Evolutionary conservation across 2,113 vertebrate species (phyloP).

Genomic region (Danionella cerebrum): DNA sequence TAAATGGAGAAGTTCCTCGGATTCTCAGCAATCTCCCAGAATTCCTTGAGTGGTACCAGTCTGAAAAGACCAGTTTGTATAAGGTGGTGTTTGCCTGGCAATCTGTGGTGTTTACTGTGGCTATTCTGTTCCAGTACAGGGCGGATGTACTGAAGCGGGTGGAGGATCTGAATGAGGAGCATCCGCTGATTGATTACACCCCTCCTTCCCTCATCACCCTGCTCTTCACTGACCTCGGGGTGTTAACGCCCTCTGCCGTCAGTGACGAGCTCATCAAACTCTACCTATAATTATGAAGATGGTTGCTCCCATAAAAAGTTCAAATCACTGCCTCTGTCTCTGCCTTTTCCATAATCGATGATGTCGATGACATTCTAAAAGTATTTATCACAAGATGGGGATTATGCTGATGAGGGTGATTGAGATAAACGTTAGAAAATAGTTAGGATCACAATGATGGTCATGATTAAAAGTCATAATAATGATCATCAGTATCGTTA

Average conservation of each 20-base stretch:
- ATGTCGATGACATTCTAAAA: too few relatives aligned
- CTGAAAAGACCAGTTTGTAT: too few relatives aligned
- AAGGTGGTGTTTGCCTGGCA: too few relatives aligned
- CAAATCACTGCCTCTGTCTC: background rate
- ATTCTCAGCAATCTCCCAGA: too few relatives aligned
- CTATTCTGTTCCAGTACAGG: conserved; percentile 85
- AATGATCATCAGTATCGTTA: too few relatives aligned
- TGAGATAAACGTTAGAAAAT: too few relatives aligned
- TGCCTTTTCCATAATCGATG: background rate
- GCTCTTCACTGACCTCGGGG: conserved; percentile 92
- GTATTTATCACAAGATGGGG: too few relatives aligned
- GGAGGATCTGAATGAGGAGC: conserved; percentile 76
- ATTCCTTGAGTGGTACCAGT: too few relatives aligned
- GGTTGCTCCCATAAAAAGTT: background rate
- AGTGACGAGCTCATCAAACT: conserved; percentile 98
- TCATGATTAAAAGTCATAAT: too few relatives aligned
- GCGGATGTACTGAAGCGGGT: conserved; percentile 76
- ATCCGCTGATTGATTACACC: conserved; percentile 92
- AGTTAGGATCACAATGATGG: too few relatives aligned
- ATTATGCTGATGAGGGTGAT: too few relatives aligned
- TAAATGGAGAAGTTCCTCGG: too few relatives aligned
- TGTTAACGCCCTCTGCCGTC: conserved; percentile 89
- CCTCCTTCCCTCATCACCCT: conserved; percentile 88
- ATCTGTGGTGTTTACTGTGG: background rate
- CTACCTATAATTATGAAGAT: conserved; percentile 66